phyloP scores from a whole-genome alignment of 1,140 invertebrate species.

The Penaeus indicus region DNA sequence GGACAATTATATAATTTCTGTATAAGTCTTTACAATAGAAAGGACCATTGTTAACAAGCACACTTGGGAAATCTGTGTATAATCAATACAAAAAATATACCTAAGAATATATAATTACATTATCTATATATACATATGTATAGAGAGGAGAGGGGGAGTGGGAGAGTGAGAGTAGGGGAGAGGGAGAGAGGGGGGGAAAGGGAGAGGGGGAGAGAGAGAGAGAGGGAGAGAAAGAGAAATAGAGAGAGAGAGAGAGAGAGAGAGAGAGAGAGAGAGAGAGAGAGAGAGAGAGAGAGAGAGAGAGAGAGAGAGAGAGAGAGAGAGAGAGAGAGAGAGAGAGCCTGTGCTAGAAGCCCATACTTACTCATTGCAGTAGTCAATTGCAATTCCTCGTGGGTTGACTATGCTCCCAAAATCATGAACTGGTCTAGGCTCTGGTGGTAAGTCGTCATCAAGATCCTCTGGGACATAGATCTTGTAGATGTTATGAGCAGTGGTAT shows the following conservation, averaged over 20 bases:
- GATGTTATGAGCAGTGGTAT: background rate
- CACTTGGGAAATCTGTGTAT: no score
- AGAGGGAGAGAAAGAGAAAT: no score
- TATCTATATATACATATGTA: no score
- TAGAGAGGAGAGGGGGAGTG: no score
- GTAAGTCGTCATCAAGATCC: background rate
- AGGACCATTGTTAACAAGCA: no score
- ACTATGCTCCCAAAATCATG: background rate
- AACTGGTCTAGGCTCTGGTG: background rate
- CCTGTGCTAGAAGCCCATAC: background rate
- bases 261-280: background rate
- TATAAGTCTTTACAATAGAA: background rate
- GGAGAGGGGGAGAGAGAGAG: no score
- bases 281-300: background rate
- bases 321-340: background rate
- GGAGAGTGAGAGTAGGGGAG: no score
- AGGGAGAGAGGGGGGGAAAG: no score
- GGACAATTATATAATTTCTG: background rate
- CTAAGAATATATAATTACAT: no score
- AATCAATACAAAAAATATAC: no score
- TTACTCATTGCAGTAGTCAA: conserved; percentile 43
- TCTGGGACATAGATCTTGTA: background rate
- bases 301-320: background rate
- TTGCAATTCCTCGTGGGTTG: conserved; percentile 20
- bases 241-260: background rate